These are phyloP conservation scores for Dermatemys mawii DNA, from an alignment of 2,113 vertebrate species.

Conservation along the genomic window DNA sequence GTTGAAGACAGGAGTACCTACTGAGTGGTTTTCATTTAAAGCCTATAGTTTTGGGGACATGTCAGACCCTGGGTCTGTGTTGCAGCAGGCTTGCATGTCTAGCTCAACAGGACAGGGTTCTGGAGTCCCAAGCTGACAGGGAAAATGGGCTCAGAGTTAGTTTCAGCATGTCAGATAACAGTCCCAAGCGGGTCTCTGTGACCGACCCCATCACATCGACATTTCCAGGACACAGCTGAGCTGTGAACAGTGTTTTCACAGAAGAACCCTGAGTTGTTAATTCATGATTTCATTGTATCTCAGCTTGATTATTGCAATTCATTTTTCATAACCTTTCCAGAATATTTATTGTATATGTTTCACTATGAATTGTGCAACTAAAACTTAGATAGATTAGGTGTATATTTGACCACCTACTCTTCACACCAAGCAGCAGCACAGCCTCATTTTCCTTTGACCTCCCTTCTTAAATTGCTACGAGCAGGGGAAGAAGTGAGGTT, in stretches of 20 bases:
- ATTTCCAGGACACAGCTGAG: background rate
- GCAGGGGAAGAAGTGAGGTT: background rate
- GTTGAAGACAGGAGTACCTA: too few species aligned
- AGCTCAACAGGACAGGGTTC: too few species aligned
- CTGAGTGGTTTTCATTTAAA: too few species aligned
- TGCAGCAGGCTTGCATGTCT: too few species aligned
- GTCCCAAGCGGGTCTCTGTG: too few species aligned
- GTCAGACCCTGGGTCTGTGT: too few species aligned
- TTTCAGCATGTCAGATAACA: too few species aligned
- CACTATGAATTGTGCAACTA: background rate
- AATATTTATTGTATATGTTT: background rate
- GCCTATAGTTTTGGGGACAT: too few species aligned
- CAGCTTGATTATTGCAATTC: slow-evolving; percentile 10
- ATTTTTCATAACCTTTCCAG: background rate
- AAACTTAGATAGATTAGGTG: background rate
- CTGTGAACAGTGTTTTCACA: background rate
- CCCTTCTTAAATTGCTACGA: background rate
- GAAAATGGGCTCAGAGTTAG: too few species aligned
- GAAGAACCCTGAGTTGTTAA: background rate
- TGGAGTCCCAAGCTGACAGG: too few species aligned
- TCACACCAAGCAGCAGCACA: background rate
- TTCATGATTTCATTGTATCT: slow-evolving; percentile 1
- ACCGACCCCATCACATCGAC: background rate
- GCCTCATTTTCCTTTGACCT: background rate
- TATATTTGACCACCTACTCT: rapidly evolving